phyloP scores from a whole-genome alignment of 2,888 invertebrate species.

The Clistopyga incitator region DNA sequence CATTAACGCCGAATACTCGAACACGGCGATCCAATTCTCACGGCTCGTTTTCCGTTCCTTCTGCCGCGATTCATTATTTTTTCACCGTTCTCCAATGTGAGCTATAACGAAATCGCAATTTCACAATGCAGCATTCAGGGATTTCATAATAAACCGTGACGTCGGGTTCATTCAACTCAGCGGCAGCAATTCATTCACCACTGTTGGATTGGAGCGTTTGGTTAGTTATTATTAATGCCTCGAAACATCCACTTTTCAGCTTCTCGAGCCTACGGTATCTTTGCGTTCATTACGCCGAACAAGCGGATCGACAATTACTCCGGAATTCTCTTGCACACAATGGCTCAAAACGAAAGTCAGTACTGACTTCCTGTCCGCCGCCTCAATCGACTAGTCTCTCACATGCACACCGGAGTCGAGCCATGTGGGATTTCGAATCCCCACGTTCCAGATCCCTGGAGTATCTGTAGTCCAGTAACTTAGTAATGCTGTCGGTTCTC shows the following conservation, averaged over 20 bases:
- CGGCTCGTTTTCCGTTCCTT: background rate
- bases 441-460: slow-evolving; percentile 10
- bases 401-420: background rate
- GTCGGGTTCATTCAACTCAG: background rate
- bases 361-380: background rate
- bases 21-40: background rate
- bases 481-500: slow-evolving; percentile 12
- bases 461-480: slow-evolving; percentile 35
- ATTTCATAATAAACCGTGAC: background rate
- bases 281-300: background rate
- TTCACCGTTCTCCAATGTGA: background rate
- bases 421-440: slow-evolving; percentile 17
- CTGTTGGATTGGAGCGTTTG: background rate
- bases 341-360: slow-evolving; percentile 15
- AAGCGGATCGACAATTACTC: background rate
- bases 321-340: background rate
- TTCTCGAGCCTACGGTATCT: background rate
- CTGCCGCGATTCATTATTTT: background rate
- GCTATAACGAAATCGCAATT: background rate
- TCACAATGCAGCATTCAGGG: background rate
- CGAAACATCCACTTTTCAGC: no score
- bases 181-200: background rate
- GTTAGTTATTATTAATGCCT: background rate
- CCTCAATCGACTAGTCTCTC: background rate
- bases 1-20: background rate